Base-by-base conservation (phyloP, 2,888 invertebrate genomes). In the Temnothorax ravouxi region DNA sequence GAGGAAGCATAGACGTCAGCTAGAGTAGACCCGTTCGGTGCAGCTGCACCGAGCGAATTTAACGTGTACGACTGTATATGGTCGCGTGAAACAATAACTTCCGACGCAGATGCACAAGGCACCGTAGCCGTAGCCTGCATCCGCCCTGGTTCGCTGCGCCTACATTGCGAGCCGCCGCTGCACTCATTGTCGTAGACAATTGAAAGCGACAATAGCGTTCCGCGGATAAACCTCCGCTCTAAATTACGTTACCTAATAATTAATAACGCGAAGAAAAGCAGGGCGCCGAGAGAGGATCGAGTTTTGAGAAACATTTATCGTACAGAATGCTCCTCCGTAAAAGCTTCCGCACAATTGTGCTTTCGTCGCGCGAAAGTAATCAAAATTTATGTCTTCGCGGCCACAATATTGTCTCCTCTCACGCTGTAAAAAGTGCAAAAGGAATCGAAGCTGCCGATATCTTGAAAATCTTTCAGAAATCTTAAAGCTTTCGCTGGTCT, bases 21-120 rank as follows among this genome's bases (percentile, higher is more conserved):
- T 21, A 62, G 59, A 61, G 25, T 59, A 41, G 25, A 72, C 41
- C 52, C 52, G 38, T 52, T 67, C 41, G 52, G 62, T 50, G 50
- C 34, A 15, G 71, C 44, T 44, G 44, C 41, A 41, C 44, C 47
- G 41, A 29, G 59, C 41, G 29, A 67, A 77, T 77, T 72, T 76
- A 66, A 66, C 41, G 29, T 54, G 9, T 29, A 38, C 41, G 41
- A 41, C 67, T 52, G 41, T 41, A 76, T 41, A 76, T 25, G 34
- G 66, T 13, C 41, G 54, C 41, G 41, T 67, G n/a, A 18, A 75
- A 75, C 75, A 50, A 75, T 54, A 77, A 67, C 66, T 67, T 77
- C 77, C 77, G 67, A 77, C 52, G 64, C 66, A 62, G 47, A 75
- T 75, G 74, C 74, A 61, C 74, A n/a, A 50, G 64, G 38, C 25